Evolutionary conservation across 2,797 vertebrate genomes (phyloP).

Genomic region (Falco rusticolus): DNA sequence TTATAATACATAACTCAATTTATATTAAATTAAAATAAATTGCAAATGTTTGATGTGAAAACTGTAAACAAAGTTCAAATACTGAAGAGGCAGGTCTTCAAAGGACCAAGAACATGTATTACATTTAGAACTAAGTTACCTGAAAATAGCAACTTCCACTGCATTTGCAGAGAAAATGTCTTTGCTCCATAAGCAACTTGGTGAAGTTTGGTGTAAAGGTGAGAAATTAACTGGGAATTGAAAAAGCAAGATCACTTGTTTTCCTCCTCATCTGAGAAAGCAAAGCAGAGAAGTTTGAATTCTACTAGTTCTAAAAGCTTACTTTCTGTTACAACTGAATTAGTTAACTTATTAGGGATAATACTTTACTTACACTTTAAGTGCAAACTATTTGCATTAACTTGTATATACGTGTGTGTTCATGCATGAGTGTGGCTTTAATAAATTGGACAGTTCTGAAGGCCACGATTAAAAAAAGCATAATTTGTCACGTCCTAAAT

Average conservation of each 20-base stretch:
- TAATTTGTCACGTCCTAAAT: background rate
- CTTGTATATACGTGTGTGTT: fast-evolving
- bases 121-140: background rate
- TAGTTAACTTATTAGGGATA: background rate
- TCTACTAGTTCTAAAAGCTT: background rate
- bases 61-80: background rate
- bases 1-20: background rate
- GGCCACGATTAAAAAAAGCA: background rate
- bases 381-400: background rate
- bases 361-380: background rate
- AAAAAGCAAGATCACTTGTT: background rate
- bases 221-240: background rate
- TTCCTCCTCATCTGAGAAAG: background rate
- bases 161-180: background rate
- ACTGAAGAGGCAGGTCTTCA: background rate
- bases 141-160: background rate
- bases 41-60: background rate
- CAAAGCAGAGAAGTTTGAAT: background rate
- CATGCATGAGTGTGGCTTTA: background rate
- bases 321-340: background rate
- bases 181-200: background rate
- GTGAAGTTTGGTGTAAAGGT: background rate
- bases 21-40: background rate
- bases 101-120: background rate
- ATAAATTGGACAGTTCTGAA: background rate